These are phyloP conservation scores for Mayetiola destructor DNA, from an alignment of 2,888 invertebrate species.

Conservation along the genomic window DNA sequence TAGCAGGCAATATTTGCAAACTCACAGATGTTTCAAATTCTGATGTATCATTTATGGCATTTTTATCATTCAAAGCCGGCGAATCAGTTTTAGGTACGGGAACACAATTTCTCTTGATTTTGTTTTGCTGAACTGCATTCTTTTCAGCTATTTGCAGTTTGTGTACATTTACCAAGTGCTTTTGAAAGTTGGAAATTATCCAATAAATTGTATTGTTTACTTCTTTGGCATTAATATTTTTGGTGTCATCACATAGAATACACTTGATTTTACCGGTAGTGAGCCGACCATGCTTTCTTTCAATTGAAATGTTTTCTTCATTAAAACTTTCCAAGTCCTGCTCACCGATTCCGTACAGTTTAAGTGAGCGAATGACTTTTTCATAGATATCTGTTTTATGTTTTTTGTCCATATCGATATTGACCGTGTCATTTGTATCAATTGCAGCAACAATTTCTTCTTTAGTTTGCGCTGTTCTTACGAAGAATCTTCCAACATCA, in stretches of 20 bases:
- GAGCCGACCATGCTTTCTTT: neutral
- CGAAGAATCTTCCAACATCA: neutral
- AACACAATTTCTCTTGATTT: neutral
- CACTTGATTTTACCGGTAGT: neutral
- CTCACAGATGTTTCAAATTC: neutral
- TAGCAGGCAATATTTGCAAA: neutral
- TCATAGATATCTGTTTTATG: neutral
- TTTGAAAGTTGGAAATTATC: neutral
- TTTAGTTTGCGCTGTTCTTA: neutral
- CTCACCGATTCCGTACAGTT: neutral
- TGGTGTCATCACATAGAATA: neutral
- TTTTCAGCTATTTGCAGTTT: neutral
- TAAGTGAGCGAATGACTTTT: neutral
- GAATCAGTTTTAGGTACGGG: neutral
- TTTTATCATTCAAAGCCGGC: neutral
- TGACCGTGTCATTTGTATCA: neutral
- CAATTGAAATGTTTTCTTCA: neutral
- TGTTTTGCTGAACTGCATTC: neutral
- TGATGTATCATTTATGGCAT: neutral
- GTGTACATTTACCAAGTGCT: neutral
- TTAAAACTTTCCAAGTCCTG: neutral
- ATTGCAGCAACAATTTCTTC: neutral
- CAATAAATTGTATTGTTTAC: neutral
- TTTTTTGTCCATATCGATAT: neutral
- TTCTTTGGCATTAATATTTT: neutral